A percentile compares a stretch with the other conserved stretches of the same genome.
phyloP scores from a whole-genome alignment of 2,888 invertebrate species.

The Hipparchia semele region DNA sequence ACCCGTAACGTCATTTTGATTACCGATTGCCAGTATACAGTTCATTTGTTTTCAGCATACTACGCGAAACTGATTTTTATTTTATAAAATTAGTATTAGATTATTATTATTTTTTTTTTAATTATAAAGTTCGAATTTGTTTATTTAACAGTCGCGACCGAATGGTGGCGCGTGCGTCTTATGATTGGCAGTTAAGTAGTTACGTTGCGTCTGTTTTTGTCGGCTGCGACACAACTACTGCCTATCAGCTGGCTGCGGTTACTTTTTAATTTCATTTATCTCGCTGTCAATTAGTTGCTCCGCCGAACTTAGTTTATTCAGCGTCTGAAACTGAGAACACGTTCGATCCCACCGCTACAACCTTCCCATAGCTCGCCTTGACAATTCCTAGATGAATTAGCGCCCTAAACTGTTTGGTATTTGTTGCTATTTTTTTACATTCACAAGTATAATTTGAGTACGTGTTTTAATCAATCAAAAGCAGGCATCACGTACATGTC shows the following conservation, averaged over 20 bases:
- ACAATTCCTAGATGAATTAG: conserved; percentile 21
- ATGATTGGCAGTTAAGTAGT: conserved; percentile 47
- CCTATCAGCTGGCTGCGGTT: conserved; percentile 68
- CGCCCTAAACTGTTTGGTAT: conserved; percentile 7
- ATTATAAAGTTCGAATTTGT: neutral
- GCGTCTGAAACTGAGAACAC: conserved; percentile 50
- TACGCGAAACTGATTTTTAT: conserved; percentile 37
- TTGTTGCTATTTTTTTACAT: conserved; percentile 5
- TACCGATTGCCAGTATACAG: conserved; percentile 41
- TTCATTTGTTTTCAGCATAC: conserved; percentile 41
- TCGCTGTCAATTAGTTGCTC: conserved; percentile 67
- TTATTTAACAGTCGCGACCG: conserved; percentile 42
- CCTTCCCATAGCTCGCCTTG: conserved; percentile 42
- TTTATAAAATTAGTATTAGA: conserved; percentile 23
- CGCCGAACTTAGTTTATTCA: conserved; percentile 50
- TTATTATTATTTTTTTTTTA: neutral
- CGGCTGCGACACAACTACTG: conserved; percentile 64
- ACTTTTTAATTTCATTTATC: conserved; percentile 78
- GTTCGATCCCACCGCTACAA: conserved; percentile 26
- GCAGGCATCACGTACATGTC: conserved; percentile 49
- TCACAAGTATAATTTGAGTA: conserved; percentile 28
- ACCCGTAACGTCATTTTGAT: conserved; percentile 78
- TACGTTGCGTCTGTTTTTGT: conserved; percentile 59
- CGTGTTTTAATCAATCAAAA: conserved; percentile 38
- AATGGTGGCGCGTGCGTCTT: conserved; percentile 59